Evolutionary conservation across 2,888 invertebrate genomes (phyloP), one percentile per base, ranked within the genome.

Genomic region (Xestoiulus laeticollis): DNA sequence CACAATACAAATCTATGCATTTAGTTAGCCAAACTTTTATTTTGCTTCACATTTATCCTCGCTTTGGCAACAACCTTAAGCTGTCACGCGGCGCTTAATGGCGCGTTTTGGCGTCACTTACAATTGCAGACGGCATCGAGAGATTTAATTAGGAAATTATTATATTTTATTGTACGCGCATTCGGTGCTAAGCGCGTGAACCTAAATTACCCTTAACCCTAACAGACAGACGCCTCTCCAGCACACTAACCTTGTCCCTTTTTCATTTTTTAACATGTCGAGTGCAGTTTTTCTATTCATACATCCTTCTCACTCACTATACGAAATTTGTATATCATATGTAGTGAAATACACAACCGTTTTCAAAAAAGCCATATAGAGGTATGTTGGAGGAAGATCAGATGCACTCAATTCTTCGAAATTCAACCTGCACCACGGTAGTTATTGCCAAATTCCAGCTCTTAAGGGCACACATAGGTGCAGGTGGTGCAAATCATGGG

Each of bases 171-270:
- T 68, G 68, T 68, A 68, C 68, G 68, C n/a, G 26, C 68, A 68
- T 68, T 68, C 68, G 48, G 48, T 48, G 48, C 48, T 48, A 48
- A 48, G 48, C 48, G 48, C 48, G 68, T 68, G 68, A 68, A 68
- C 68, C 68, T n/a, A 22, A 68, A 68, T 68, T 68, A 68, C 68
- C 68, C 68, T 68, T 68, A 68, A 68, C 68, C 68, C 68, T 68
- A 68, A 68, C 68, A 68, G 68, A 68, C 68, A 68, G 68, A 68
- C 68, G 68, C 68, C 68, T 26, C 68, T 68, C 68, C 22, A 10
- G 6, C 68, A 22, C 26, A 68, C 68, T 22, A 68, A 68, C 68
- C 68, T 68, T 68, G 68, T 68, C 68, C 68, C 68, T 68, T 68
- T 68, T 68, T 68, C 10, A n/a, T 68, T 68, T 68, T 68, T 22